Evolutionary conservation across 2,888 invertebrate species (phyloP).

Genomic region (Odontothrips loti): DNA sequence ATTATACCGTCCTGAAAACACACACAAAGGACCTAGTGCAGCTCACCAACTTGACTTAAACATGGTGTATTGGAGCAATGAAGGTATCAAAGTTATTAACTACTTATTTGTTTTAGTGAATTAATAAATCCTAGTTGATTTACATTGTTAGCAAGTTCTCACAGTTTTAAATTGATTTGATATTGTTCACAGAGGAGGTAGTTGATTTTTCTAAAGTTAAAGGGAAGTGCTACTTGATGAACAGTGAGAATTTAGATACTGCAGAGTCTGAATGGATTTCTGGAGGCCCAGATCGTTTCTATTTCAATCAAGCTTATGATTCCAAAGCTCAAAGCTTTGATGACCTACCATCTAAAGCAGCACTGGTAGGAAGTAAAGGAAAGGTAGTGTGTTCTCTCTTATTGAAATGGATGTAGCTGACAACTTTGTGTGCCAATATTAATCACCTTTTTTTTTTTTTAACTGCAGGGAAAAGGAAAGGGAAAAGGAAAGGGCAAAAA

Average conservation of each 20-base stretch:
- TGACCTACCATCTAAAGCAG: conserved; percentile 60
- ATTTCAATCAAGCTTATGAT: conserved; percentile 67
- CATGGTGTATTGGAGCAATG: conserved; percentile 71
- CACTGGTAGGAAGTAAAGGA: conserved; percentile 55
- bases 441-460: conserved; percentile 29
- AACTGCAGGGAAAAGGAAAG: conserved; percentile 55
- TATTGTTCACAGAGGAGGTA: conserved; percentile 46
- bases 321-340: conserved; percentile 52
- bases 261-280: conserved; percentile 57
- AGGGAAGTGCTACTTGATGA: conserved; percentile 66
- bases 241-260: conserved; percentile 56
- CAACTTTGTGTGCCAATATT: conserved; percentile 19
- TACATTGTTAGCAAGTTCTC: background rate
- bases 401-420: background rate
- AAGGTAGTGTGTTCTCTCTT: conserved; percentile 44
- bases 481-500: conserved; percentile 65
- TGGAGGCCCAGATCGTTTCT: conserved; percentile 65
- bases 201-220: conserved; percentile 58
- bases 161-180: background rate
- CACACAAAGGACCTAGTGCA: conserved; percentile 54
- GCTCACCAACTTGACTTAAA: conserved; percentile 65
- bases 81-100: conserved; percentile 51
- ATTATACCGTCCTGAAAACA: conserved; percentile 73
- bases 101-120: conserved; percentile 31
- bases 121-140: background rate